Evolutionary conservation across 2,888 invertebrate genomes (phyloP).

Genomic region (Catocala nupta): DNA sequence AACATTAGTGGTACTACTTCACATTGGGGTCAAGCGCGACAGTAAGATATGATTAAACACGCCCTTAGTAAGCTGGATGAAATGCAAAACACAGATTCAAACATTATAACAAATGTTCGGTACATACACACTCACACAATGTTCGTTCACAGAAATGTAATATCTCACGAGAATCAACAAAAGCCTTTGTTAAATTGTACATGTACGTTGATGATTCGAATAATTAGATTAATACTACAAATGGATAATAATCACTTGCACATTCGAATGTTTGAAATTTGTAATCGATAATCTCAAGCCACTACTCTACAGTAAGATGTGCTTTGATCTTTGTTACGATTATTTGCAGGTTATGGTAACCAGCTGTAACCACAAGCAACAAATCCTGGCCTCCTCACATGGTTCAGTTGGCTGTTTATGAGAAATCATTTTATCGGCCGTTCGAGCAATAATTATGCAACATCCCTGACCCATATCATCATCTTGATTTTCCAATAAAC

Average conservation of each 20-base stretch:
- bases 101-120: not conserved
- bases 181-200: too few relatives aligned
- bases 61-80: constrained; percentile 64
- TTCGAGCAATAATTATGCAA: constrained; percentile 52
- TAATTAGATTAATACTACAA: too few relatives aligned
- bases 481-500: constrained; percentile 51
- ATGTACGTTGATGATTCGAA: too few relatives aligned
- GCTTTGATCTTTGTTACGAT: too few relatives aligned
- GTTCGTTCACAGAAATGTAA: too few relatives aligned
- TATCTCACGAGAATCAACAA: too few relatives aligned
- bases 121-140: too few relatives aligned
- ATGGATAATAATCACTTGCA: too few relatives aligned
- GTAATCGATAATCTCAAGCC: too few relatives aligned
- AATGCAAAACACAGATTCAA: constrained; percentile 50
- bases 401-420: constrained; percentile 1
- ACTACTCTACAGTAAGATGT: too few relatives aligned
- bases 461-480: constrained; percentile 54
- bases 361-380: not conserved
- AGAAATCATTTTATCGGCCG: constrained; percentile 35
- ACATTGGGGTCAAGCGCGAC: constrained; percentile 57
- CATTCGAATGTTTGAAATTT: too few relatives aligned
- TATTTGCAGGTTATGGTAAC: not conserved
- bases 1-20: constrained; percentile 21
- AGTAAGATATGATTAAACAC: constrained; percentile 78
- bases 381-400: not conserved